Percentiles rank a stretch among this genome's conserved stretches.
phyloP scores from a whole-genome alignment of 2,888 invertebrate species.

The Campoplex nolae region DNA sequence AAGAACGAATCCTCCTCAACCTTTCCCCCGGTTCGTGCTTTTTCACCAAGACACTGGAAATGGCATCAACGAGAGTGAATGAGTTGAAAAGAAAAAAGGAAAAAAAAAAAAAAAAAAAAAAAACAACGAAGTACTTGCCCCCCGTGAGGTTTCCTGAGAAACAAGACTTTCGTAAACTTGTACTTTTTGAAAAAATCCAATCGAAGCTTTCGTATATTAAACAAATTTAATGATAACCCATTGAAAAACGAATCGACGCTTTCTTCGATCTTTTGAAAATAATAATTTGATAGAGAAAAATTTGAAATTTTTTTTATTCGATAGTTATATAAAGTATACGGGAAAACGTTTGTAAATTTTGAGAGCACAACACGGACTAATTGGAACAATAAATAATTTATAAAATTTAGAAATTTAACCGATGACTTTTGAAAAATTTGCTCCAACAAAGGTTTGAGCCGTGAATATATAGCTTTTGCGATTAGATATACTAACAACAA shows the following conservation, averaged over 20 bases:
- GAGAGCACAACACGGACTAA: no score
- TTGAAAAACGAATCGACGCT: neutral
- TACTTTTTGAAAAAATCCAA: neutral
- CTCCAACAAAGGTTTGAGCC: no score
- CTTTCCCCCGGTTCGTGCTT: neutral
- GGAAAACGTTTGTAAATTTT: no score
- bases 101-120: no score
- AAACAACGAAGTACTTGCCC: neutral
- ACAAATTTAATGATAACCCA: neutral
- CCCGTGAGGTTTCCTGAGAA: neutral
- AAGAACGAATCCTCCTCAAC: neutral
- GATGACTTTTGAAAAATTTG: no score
- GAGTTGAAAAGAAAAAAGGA: constrained; percentile 17
- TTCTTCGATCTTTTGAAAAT: neutral
- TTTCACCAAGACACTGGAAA: constrained; percentile 35
- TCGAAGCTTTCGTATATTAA: neutral
- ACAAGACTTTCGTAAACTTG: constrained; percentile 4
- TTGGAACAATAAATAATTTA: no score
- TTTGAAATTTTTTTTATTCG: no score
- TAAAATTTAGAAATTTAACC: no score
- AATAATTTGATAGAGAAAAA: no score
- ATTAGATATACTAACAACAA: no score
- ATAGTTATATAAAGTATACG: no score
- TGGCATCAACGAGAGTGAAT: constrained; percentile 46
- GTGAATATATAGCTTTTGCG: no score